Percentiles rank a stretch among this genome's conserved stretches.
Evolutionary conservation across 2,888 invertebrate species (phyloP).

Genomic region (Phymatocera aterrima): DNA sequence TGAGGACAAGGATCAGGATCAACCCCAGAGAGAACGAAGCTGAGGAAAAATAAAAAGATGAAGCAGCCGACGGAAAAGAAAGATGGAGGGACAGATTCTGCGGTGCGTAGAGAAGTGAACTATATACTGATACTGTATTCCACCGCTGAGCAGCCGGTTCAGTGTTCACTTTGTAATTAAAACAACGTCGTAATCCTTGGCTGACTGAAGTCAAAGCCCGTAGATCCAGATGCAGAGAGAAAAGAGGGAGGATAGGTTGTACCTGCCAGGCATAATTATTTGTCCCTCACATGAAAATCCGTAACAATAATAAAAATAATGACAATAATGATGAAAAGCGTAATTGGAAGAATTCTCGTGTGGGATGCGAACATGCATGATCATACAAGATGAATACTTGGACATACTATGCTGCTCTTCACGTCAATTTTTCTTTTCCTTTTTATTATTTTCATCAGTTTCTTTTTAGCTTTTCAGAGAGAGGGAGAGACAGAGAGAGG

Average conservation of each 20-base stretch:
- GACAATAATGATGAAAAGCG: background rate
- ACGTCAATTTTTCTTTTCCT: too few relatives aligned
- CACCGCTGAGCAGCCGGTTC: background rate
- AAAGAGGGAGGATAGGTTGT: too few relatives aligned
- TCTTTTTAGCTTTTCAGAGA: background rate
- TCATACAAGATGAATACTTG: background rate
- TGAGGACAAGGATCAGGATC: constrained; percentile 37
- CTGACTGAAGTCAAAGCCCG: background rate
- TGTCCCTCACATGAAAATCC: background rate
- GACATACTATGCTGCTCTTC: background rate
- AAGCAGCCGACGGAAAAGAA: too few relatives aligned
- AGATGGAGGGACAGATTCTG: constrained; percentile 47
- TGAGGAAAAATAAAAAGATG: constrained; percentile 34
- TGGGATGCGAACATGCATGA: background rate
- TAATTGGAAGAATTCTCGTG: background rate
- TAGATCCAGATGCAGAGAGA: background rate
- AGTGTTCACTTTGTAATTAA: constrained; percentile 66
- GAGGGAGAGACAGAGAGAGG: too few relatives aligned
- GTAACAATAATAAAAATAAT: too few relatives aligned
- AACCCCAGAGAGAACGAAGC: constrained; percentile 47
- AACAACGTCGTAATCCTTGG: constrained; percentile 67
- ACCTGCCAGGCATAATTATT: constrained; percentile 23
- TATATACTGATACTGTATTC: background rate
- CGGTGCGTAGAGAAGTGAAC: constrained; percentile 46
- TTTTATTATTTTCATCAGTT: too few relatives aligned